phyloP scores from a whole-genome alignment of 2,888 invertebrate genomes.

The Meghimatium bilineatum region DNA sequence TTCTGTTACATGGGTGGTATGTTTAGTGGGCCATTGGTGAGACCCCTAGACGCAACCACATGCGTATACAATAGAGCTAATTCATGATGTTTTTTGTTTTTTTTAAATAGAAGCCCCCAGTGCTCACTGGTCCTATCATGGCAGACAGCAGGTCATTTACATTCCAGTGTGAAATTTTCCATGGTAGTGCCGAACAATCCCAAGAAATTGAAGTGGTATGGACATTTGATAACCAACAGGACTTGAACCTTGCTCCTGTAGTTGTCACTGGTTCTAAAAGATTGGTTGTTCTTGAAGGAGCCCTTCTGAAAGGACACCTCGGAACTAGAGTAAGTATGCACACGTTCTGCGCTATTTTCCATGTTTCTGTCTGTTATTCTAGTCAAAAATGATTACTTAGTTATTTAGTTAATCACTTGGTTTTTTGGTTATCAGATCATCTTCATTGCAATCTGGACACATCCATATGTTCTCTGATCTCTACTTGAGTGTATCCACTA shows the following conservation, averaged over 20 bases:
- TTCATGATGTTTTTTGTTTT: background rate
- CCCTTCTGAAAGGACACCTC: slow-evolving; percentile 33
- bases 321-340: slow-evolving; percentile 38
- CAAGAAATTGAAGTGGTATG: slow-evolving; percentile 45
- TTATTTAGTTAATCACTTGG: no score
- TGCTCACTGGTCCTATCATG: slow-evolving; percentile 30
- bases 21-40: no score
- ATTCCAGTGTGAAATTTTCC: slow-evolving; percentile 40
- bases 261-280: slow-evolving; percentile 10
- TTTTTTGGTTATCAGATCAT: background rate
- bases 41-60: no score
- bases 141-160: slow-evolving; percentile 27
- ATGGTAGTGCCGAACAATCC: slow-evolving; percentile 23
- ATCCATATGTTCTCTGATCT: no score
- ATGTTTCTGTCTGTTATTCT: background rate
- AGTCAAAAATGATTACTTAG: no score
- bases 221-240: slow-evolving; percentile 44
- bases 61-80: no score
- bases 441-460: no score
- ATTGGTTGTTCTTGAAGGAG: slow-evolving; percentile 26
- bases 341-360: background rate
- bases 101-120: slow-evolving; percentile 25
- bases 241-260: slow-evolving; percentile 2
- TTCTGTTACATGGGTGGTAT: no score
- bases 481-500: no score